Evolutionary conservation across 2,888 invertebrate species (phyloP).

Genomic region (Drosophila diplacantha): DNA sequence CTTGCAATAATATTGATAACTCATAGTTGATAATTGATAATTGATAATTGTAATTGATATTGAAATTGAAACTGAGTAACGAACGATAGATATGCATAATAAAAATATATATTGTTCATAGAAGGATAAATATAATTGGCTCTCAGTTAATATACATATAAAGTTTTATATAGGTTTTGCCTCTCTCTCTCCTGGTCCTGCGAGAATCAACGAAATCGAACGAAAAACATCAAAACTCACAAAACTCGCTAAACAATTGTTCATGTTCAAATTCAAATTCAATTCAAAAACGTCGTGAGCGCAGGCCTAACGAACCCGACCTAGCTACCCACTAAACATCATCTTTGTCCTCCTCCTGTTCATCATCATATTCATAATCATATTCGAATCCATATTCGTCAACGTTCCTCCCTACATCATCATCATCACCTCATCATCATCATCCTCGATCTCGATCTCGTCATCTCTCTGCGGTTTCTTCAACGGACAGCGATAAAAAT

Average conservation of each 20-base stretch:
- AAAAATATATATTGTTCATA: conserved; percentile 32
- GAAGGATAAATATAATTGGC: conserved; percentile 48
- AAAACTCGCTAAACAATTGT: conserved; percentile 27
- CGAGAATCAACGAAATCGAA: conserved; percentile 29
- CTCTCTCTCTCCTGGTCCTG: conserved; percentile 47
- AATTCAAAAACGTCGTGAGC: conserved; percentile 13
- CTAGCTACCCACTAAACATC: conserved; percentile 42
- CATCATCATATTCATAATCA: conserved; percentile 15
- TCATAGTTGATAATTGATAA: conserved; percentile 28
- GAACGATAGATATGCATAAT: conserved; percentile 53
- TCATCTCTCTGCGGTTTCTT: conserved; percentile 44
- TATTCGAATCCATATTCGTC: conserved; percentile 15
- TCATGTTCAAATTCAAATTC: conserved; percentile 25
- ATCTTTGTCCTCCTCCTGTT: conserved; percentile 4
- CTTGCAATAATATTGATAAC: conserved; percentile 49
- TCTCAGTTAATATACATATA: conserved; percentile 58
- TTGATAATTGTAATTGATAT: conserved; percentile 30
- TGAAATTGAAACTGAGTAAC: conserved; percentile 56
- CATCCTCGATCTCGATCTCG: conserved; percentile 5
- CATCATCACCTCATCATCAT: conserved; percentile 9
- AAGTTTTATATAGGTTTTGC: conserved; percentile 34
- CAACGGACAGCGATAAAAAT: conserved; percentile 59
- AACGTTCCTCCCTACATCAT: conserved; percentile 25
- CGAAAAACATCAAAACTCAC: conserved; percentile 28
- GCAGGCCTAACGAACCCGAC: conserved; percentile 25